Base-by-base conservation (phyloP, 2,113 vertebrate genomes). In the Bagarius yarrelli region DNA sequence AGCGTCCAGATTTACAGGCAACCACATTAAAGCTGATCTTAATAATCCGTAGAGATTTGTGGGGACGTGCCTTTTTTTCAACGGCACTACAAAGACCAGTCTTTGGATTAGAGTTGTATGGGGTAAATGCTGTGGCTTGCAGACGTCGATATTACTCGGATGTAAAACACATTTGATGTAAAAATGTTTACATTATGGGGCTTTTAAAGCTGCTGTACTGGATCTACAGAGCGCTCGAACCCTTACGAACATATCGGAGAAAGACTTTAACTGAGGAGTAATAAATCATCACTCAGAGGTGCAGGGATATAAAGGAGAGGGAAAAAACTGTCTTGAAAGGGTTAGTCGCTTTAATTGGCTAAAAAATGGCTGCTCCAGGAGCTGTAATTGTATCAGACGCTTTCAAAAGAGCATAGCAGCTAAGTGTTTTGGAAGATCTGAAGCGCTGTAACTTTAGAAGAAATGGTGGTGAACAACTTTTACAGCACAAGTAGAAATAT, bases 201-300 rank as follows among this genome's bases (percentile, higher is more conserved):
- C 84, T 85, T 85, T 85, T 83, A 83, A 40, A 25, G 57, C 80
- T 55, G 66, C 30, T 76, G 76, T 30, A 64, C 50, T 71, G 72
- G 36, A 79, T 67, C 77, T 67, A 32, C 76, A 56, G 59, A 63
- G 76, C 14, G 70, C 77, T 82, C 14, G 75, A 32, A 64, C 40
- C 19, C 30, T 50, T n/a, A 50, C 44, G 50, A 13, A 85, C 27
- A 55, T 47, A 56, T 66, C 77, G 56, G 30, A 57, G 57, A 71
- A 53, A 25, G 55, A 19, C 80, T 30, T 56, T 19, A 66, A 57
- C 34, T 23, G 34, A 81, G 32, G 72, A 76, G 52, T 57, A 67
- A 69, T 81, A 60, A 52, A 59, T 47, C 6, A 52, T 25, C 67
- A 34, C 25, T 61, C 34, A 25, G 27, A 18, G 23, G 21, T 56